Evolutionary conservation across 2,888 invertebrate species (phyloP).

Genomic region (Machimus rusticus): DNA sequence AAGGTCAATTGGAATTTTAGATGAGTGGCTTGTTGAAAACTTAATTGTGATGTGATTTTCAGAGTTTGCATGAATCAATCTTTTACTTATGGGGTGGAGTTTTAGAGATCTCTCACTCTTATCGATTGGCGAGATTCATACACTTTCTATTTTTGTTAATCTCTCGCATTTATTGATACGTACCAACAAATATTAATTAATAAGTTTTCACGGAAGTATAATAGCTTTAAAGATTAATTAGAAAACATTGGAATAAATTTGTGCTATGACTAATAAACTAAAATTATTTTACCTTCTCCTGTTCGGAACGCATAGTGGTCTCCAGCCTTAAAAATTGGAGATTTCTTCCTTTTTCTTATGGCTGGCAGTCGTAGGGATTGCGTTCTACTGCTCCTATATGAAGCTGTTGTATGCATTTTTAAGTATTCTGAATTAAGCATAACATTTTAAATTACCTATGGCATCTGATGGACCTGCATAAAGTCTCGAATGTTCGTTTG

Average conservation of each 20-base stretch:
- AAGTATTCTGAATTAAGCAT: not conserved
- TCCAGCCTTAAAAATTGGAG: constrained; percentile 53
- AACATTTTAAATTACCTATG: constrained; percentile 48
- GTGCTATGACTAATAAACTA: not conserved
- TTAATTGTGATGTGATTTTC: not conserved
- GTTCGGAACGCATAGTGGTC: constrained; percentile 59
- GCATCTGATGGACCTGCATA: constrained; percentile 57
- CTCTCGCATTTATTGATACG: too few species aligned
- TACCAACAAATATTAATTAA: too few species aligned
- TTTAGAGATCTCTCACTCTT: not conserved
- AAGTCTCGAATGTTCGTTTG: constrained; percentile 54
- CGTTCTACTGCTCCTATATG: not conserved
- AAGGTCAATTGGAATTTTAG: not conserved
- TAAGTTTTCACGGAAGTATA: too few species aligned
- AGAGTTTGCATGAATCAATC: not conserved
- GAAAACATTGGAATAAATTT: not conserved
- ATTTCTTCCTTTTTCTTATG: constrained; percentile 49
- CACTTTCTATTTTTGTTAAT: too few species aligned
- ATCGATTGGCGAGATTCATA: too few species aligned
- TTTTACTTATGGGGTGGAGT: not conserved
- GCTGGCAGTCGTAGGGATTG: constrained; percentile 52
- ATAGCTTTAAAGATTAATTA: too few species aligned
- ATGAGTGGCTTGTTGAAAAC: not conserved
- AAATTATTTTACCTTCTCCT: constrained; percentile 54
- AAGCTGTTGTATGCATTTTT: not conserved